phyloP scores from a whole-genome alignment of 2,888 invertebrate species.

The Taphrorychus bicolor region DNA sequence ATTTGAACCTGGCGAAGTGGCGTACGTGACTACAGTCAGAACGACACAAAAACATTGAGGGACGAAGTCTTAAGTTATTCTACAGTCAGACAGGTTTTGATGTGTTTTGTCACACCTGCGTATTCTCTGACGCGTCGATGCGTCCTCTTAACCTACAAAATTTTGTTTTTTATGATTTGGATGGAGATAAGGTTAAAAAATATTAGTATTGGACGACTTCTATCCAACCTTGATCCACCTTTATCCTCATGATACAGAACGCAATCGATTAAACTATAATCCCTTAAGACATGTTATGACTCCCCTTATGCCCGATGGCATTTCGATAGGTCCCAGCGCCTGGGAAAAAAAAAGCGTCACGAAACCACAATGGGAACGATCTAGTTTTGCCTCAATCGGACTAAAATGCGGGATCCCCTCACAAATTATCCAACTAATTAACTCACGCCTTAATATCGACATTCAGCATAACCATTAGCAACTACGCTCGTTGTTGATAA shows the following conservation, averaged over 20 bases:
- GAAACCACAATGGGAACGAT: slow-evolving; percentile 18
- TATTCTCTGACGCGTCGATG: no score
- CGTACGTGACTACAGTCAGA: no score
- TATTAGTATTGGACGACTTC: no score
- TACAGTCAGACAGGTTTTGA: no score
- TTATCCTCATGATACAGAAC: no score
- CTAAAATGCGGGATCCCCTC: neutral
- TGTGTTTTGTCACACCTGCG: no score
- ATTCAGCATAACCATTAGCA: neutral
- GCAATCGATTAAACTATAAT: neutral
- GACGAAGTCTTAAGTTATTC: no score
- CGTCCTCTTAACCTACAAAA: no score
- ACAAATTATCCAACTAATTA: slow-evolving; percentile 27
- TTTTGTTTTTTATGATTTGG: no score
- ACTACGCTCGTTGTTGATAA: slow-evolving; percentile 2
- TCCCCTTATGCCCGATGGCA: slow-evolving; percentile 19
- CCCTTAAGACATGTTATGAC: neutral
- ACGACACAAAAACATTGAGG: no score
- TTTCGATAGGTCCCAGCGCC: slow-evolving; percentile 32
- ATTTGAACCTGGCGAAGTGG: no score
- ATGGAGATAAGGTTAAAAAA: no score
- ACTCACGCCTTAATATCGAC: slow-evolving; percentile 13
- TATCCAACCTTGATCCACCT: slow-evolving; percentile 2
- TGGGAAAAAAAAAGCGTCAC: slow-evolving; percentile 20
- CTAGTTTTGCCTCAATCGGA: slow-evolving; percentile 12